Evolutionary conservation across 1,140 invertebrate genomes (phyloP).

Genomic region (Drosophila serrata): DNA sequence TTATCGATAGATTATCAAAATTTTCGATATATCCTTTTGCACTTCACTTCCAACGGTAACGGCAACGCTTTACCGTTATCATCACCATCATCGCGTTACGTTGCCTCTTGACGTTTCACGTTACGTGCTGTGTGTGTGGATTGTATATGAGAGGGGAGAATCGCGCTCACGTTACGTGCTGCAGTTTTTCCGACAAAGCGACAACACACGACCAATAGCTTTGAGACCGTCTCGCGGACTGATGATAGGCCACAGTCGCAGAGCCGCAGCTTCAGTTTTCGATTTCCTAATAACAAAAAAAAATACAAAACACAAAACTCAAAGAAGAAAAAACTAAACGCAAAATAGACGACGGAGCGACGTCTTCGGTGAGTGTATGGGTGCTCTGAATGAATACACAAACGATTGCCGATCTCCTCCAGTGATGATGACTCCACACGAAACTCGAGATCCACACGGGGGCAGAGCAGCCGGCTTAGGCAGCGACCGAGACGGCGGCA

Average conservation of each 20-base stretch:
- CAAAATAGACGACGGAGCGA: constrained; percentile 74
- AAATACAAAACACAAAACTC: constrained; percentile 28
- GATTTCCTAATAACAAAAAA: constrained; percentile 76
- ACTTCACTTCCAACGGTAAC: constrained; percentile 35
- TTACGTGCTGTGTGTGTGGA: constrained; percentile 30
- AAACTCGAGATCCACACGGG: constrained; percentile 49
- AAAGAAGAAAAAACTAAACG: constrained; percentile 59
- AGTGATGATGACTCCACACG: constrained; percentile 62
- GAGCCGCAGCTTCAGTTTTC: constrained; percentile 76
- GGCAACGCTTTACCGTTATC: constrained; percentile 57
- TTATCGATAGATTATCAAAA: neutral
- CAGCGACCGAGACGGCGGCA: constrained; percentile 11
- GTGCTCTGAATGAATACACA: constrained; percentile 83
- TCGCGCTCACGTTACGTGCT: constrained; percentile 46
- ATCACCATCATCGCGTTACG: constrained; percentile 40
- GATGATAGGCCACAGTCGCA: constrained; percentile 77
- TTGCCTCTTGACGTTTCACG: constrained; percentile 3
- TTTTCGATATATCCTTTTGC: constrained; percentile 13
- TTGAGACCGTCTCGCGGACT: constrained; percentile 85
- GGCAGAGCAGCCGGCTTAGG: constrained; percentile 15
- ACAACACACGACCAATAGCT: constrained; percentile 85
- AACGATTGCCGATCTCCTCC: constrained; percentile 52
- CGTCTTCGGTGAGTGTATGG: constrained; percentile 77
- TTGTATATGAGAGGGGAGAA: constrained; percentile 29
- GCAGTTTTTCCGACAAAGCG: constrained; percentile 74